Percentiles rank a stretch among this genome's conserved stretches.
Conservation (phyloP, 1,140 invertebrate genomes). For the Argopecten irradians region DNA sequence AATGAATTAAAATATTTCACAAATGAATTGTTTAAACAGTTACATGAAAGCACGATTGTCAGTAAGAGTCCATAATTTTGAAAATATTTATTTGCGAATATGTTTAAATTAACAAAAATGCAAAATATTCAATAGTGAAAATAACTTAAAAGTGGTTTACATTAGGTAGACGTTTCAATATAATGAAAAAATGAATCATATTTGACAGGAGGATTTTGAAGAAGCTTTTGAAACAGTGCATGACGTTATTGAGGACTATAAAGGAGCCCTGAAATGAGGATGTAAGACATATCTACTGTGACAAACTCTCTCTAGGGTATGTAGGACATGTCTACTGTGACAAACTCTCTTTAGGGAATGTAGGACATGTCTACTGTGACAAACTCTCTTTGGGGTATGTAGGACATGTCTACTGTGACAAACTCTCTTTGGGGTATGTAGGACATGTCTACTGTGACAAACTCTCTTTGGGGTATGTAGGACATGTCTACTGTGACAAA, state of each 20-base stretch:
- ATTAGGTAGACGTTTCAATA: not conserved
- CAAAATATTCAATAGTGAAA: not conserved
- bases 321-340: too few relatives aligned
- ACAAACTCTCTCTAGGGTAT: not conserved
- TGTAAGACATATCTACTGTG: not conserved
- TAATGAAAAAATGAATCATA: not conserved
- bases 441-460: too few relatives aligned
- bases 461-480: too few relatives aligned
- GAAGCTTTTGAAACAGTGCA: slow-evolving; percentile 59
- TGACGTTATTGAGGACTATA: slow-evolving; percentile 56
- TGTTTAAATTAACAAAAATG: not conserved
- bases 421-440: too few relatives aligned
- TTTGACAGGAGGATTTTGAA: slow-evolving; percentile 63
- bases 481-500: too few relatives aligned
- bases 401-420: too few relatives aligned
- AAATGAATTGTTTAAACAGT: not conserved
- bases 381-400: too few relatives aligned
- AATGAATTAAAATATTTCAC: not conserved
- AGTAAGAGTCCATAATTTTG: not conserved
- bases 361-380: too few relatives aligned
- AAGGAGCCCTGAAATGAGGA: slow-evolving; percentile 50
- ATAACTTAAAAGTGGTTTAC: not conserved
- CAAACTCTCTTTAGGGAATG: too few relatives aligned
- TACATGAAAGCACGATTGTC: too few relatives aligned
- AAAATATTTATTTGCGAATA: not conserved